Evolutionary conservation across 2,888 invertebrate species (phyloP), one percentile per base, ranked within the genome.

Genomic region (Vesta saturnalis): DNA sequence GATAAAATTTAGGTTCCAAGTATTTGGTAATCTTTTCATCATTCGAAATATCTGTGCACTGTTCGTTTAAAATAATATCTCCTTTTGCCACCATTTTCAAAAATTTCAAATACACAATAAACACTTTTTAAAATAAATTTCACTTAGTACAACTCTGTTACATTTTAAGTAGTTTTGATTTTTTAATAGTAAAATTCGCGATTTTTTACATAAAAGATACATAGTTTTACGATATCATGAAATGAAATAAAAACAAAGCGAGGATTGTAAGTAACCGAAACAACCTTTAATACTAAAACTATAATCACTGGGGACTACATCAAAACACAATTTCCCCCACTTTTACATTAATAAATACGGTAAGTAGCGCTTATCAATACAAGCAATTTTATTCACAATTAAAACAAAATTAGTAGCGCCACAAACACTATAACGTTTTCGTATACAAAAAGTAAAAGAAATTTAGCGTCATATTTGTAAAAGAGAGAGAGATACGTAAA

Each of bases 21-120:
- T 15, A 46, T 46, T 46, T 15, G n/a, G 21, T 12, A 21, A 2
- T 15, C 12, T 23, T 54, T 54, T 1, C 54, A 12, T 54, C 23
- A 21, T 49, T 64, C 19, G 52, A 14, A 14, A 64, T 55, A 49
- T 46, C 49, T 43, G 47, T 64, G 52, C 54, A 65, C 23, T 43
- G 65, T 58, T 69, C 72, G 19, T 68, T 49, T 19, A 69, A 73
- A 47, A 77, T 73, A 66, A 74, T 75, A 63, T 76, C 76, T 54
- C 76, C 76, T 70, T 76, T 78, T 43, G 79, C 79, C 22, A 80
- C 79, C 80, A 80, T 80, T 67, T 72, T 74, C 1, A 10, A 19
- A 47, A 43, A n/a, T 15, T 47, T 23, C 23, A 23, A 5, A 23
- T n/a, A n/a, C n/a, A n/a, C n/a, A n/a, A n/a, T n/a, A n/a, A n/a